phyloP scores from a whole-genome alignment of 2,797 vertebrate genomes.

The Toxotes lorentzi region DNA sequence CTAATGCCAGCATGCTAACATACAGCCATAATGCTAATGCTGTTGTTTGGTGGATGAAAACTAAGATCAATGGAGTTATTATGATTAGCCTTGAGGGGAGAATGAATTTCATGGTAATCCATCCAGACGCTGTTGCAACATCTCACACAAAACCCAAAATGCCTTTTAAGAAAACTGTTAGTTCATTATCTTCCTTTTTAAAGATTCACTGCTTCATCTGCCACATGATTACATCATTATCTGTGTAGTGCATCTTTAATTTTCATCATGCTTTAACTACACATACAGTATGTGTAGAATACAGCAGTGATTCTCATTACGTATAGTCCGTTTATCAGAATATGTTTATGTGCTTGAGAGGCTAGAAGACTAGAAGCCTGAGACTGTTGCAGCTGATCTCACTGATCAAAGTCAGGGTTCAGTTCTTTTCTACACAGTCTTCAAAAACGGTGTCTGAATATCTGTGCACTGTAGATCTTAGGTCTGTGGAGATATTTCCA shows the following conservation, averaged over 20 bases:
- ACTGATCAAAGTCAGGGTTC: slow-evolving; percentile 17
- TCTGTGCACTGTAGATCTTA: background rate
- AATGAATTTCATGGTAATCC: no score
- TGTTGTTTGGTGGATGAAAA: no score
- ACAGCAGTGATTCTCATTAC: background rate
- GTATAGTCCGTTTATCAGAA: background rate
- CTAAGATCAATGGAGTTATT: no score
- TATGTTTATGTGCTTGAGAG: background rate
- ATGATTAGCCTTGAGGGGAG: no score
- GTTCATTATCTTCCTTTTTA: background rate
- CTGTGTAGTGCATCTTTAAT: background rate
- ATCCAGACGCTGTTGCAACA: background rate
- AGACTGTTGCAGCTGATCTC: slow-evolving; percentile 16
- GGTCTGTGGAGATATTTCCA: slow-evolving; percentile 23
- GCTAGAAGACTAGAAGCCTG: background rate
- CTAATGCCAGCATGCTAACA: background rate
- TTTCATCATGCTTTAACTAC: background rate
- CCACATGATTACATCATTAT: no score
- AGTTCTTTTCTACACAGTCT: slow-evolving; percentile 28
- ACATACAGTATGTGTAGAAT: background rate
- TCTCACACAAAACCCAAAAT: no score
- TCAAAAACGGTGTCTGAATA: slow-evolving; percentile 1
- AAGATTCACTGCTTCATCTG: background rate
- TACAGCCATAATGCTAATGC: background rate
- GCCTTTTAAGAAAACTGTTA: background rate